phyloP scores from a whole-genome alignment of 2,113 vertebrate genomes.

The Neodontobutis hainanensis region DNA sequence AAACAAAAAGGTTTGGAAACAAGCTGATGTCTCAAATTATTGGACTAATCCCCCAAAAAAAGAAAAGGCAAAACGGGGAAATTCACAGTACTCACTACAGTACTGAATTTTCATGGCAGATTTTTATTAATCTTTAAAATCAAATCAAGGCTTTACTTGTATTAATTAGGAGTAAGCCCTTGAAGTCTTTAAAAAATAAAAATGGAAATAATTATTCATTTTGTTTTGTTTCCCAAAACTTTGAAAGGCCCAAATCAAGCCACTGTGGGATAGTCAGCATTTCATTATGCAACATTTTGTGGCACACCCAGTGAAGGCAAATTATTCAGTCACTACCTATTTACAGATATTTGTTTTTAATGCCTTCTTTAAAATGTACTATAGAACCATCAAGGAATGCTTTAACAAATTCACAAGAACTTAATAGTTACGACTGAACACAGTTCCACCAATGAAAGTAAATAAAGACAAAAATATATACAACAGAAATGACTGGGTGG shows the following conservation, averaged over 20 bases:
- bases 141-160: constrained; percentile 21
- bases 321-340: constrained; percentile 58
- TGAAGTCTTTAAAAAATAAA: constrained; percentile 19
- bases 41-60: constrained; percentile 30
- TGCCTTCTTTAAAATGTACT: constrained; percentile 55
- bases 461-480: constrained; percentile 66
- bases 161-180: constrained; percentile 13
- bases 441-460: constrained; percentile 63
- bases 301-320: constrained; percentile 21
- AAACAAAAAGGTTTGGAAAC: constrained; percentile 55
- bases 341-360: constrained; percentile 61
- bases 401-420: constrained; percentile 64
- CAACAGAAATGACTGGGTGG: constrained; percentile 58
- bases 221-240: no score
- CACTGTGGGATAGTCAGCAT: constrained; percentile 34
- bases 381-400: constrained; percentile 66
- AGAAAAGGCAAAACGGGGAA: constrained; percentile 45
- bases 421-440: constrained; percentile 64
- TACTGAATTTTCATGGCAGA: constrained; percentile 32
- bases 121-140: constrained; percentile 20
- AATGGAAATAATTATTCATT: background rate
- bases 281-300: constrained; percentile 25
- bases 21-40: constrained; percentile 44
- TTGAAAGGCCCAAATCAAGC: background rate
- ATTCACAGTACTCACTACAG: constrained; percentile 46